Evolutionary conservation across 2,888 invertebrate species (phyloP), one percentile per base, ranked within the genome.

Genomic region (Norana najaformis): DNA sequence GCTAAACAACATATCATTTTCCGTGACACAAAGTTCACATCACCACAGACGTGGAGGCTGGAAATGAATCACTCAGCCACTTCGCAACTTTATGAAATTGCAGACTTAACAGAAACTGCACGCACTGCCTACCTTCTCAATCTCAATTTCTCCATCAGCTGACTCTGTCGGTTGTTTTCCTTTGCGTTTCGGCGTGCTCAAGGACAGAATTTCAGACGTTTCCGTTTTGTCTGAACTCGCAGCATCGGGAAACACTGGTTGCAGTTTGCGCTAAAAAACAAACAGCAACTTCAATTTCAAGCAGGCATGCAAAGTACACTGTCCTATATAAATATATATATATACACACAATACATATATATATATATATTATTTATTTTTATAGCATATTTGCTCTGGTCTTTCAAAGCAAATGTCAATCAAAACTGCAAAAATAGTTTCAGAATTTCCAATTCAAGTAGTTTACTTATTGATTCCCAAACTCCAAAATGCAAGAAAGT

Each of bases 191-290:
- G 69, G 69, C 13, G 69, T n/a, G 30, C n/a, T n/a, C 69, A 69
- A 0, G n/a, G 69, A 69, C 30, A 11, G 69, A 69, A 30, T n/a
- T 69, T 69, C 69, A 16, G 69, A 30, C 8, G 69, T 30, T n/a
- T 69, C 69, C 11, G 69, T 8, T n/a, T n/a, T 69, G 69, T n/a
- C 69, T n/a, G 11, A n/a, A n/a, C 30, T n/a, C 16, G n/a, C 69
- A 69, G n/a, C 69, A 69, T 69, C 69, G n/a, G 53, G 13, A 6
- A 53, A 53, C 23, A n/a, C 30, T n/a, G 8, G 69, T 69, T 69
- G 69, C 69, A n/a, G n/a, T 69, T 69, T 69, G 69, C 69, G 69
- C 69, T 69, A 69, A 69, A n/a, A 69, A 69, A 69, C n/a, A 69
- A n/a, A 16, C 4, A 69, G 41, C 6, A 30, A 16, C 11, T 1